Base-by-base conservation (phyloP, 2,888 invertebrate genomes). In the Epirrhoe alternata region DNA sequence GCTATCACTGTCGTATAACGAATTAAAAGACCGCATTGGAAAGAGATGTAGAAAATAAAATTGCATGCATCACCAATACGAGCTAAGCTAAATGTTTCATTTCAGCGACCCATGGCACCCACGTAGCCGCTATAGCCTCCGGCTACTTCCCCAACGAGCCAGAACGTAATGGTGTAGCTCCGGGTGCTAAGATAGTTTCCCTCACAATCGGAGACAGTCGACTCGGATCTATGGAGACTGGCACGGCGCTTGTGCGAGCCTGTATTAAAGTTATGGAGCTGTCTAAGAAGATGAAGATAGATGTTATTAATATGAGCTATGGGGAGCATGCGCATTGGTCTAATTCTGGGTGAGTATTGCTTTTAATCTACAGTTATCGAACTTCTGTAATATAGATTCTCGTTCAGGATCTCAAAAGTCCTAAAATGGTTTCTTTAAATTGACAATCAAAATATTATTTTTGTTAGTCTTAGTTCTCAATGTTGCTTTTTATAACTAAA, bases 261-360 rank as follows among this genome's bases (percentile, higher is more conserved):
- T 98, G 99, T 94, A 96, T 97, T 75, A 96, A 96, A 86, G 94
- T 98, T 45, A 97, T 97, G 96, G 95, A 96, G 79, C 83, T 96
- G 16, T 94, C 94, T 53, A 93, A 94, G 75, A 88, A 80, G 0
- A 92, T 89, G 77, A 94, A 94, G 77, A 94, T 98, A 58, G 97
- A 99, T 83, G 96, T 99, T 0, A 97, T 99, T 74, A 99, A 99
- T 87, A 99, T 98, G 97, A 99, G 99, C 82, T 99, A 99, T 79
- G 99, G 99, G 0, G 99, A 99, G 89, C 97, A 97, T 78, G 96
- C 98, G 0, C 97, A 98, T 86, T 98, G 98, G 97, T 95, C 97
- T 2, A 97, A 97, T 86, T 91, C 96, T 6, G 99, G 99, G 97
- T 97, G 91, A 94, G 94, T 31, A 12, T 42, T 12, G 38, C 35